Percentiles rank a stretch among this genome's conserved stretches.
phyloP scores from a whole-genome alignment of 2,797 vertebrate species.

The Ctenopoma multispine region DNA sequence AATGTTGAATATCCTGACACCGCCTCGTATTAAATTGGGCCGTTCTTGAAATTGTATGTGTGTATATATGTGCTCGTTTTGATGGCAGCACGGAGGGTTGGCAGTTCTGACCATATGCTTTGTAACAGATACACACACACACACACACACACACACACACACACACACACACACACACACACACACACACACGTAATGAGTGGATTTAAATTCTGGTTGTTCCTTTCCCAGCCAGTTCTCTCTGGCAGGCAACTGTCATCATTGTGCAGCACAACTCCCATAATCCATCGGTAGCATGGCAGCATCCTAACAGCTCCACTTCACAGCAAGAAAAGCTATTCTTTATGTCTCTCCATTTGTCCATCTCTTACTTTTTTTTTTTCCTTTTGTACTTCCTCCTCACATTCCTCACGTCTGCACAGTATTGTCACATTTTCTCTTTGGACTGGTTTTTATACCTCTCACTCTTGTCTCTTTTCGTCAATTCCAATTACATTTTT shows the following conservation, averaged over 20 bases:
- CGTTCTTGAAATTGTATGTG: slow-evolving; percentile 15
- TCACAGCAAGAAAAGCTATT: slow-evolving; percentile 51
- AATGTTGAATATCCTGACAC: slow-evolving; percentile 62
- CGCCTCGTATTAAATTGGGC: slow-evolving; percentile 43
- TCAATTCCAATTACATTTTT: slow-evolving; percentile 51
- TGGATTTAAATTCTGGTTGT: slow-evolving; percentile 62
- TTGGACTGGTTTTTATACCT: slow-evolving; percentile 25
- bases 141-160: no score
- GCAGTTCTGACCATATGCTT: slow-evolving; percentile 54
- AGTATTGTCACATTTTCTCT: slow-evolving; percentile 4
- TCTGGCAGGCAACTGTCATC: slow-evolving; percentile 57
- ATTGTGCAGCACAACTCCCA: slow-evolving; percentile 65
- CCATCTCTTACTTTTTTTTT: slow-evolving; percentile 4
- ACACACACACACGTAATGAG: slow-evolving; percentile 35
- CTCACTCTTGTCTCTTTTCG: slow-evolving; percentile 40
- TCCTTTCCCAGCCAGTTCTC: slow-evolving; percentile 42
- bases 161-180: no score
- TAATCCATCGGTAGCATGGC: slow-evolving; percentile 75
- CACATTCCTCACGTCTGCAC: not conserved
- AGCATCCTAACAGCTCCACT: slow-evolving; percentile 55
- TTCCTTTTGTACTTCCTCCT: not conserved
- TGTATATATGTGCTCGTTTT: slow-evolving; percentile 11
- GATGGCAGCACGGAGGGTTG: slow-evolving; percentile 26
- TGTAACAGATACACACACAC: slow-evolving; percentile 28
- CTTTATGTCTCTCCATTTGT: slow-evolving; percentile 49